phyloP scores from a whole-genome alignment of 35 echinoderm and acorn worm genomes.

The Ptychodera flava region DNA sequence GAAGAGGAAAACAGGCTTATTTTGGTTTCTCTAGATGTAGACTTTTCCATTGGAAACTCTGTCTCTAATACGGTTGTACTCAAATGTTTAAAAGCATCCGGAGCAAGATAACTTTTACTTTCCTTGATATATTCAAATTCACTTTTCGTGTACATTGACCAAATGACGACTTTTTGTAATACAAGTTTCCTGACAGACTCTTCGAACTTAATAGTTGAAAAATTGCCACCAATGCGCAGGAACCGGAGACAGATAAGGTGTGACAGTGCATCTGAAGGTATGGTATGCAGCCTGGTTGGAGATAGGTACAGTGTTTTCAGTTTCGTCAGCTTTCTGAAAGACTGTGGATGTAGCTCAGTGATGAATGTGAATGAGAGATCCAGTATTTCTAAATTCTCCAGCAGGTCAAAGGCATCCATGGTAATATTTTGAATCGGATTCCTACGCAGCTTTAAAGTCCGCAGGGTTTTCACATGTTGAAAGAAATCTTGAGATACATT shows the following conservation, averaged over 20 bases:
- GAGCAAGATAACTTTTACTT: neutral
- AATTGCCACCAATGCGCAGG: neutral
- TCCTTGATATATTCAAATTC: neutral
- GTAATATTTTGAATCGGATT: too few relatives aligned
- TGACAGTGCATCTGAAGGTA: neutral
- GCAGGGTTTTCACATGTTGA: too few relatives aligned
- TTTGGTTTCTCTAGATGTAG: neutral
- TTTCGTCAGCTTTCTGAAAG: too few relatives aligned
- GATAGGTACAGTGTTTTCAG: too few relatives aligned
- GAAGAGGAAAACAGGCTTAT: neutral
- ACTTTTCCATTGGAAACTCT: neutral
- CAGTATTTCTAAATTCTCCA: too few relatives aligned
- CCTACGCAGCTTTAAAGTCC: too few relatives aligned
- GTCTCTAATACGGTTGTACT: neutral
- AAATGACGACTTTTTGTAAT: neutral
- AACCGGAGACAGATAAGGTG: neutral
- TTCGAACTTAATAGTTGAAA: neutral
- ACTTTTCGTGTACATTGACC: neutral
- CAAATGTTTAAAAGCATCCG: neutral
- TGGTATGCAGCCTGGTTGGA: neutral
- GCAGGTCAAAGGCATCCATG: too few relatives aligned
- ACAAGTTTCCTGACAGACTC: neutral
- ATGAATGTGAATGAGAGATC: too few relatives aligned
- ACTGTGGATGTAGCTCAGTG: too few relatives aligned
- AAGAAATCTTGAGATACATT: too few relatives aligned